Evolutionary conservation across 2,888 invertebrate genomes (phyloP), one percentile per base, ranked within the genome.

Genomic region (Ectobius pallidus): DNA sequence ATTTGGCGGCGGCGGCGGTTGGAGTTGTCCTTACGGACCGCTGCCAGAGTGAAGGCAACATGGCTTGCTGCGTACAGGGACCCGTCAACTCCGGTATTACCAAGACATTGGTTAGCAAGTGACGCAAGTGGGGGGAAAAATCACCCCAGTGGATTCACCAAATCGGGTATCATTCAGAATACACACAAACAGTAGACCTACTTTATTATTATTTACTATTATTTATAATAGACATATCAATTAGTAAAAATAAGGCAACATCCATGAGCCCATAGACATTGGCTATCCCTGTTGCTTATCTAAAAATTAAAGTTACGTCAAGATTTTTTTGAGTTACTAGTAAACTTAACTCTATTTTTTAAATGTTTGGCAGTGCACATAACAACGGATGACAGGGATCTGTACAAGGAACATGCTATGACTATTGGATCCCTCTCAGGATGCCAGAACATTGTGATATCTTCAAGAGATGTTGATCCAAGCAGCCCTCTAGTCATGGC

Each of bases 371-470:
- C 69, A 82, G 82, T 81, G 46, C 78, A 79, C 25, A 77, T 83
- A 71, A 76, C 80, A 16, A 75, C 76, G 9, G 71, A 78, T 14
- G 77, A 79, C 55, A 69, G 75, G 58, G 65, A 77, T 27, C 75
- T 81, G 63, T 80, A 80, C 62, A 69, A 67, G 14, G 76, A 79
- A n/a, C 46, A 49, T n/a, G n/a, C 30, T 22, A 1, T n/a, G 71
- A 73, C 82, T 25, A 79, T 83, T n/a, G 75, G 72, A 73, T 79
- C 78, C 18, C 78, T 79, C 39, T 78, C 78, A 18, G 81, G 76
- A 77, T 69, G 80, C 11, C 55, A 63, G 9, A 78, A 80, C 70
- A 25, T 81, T 44, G 70, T 76, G 69, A 63, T 81, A 63, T 22
- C 77, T n/a, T 11, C 71, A 49, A 73, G 73, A 34, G 61, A 69